Percentiles rank a stretch among this genome's conserved stretches.
These are phyloP conservation scores for Odobenus rosmarus DNA, from an alignment of 2,113 vertebrate species.

Conservation along the genomic window DNA sequence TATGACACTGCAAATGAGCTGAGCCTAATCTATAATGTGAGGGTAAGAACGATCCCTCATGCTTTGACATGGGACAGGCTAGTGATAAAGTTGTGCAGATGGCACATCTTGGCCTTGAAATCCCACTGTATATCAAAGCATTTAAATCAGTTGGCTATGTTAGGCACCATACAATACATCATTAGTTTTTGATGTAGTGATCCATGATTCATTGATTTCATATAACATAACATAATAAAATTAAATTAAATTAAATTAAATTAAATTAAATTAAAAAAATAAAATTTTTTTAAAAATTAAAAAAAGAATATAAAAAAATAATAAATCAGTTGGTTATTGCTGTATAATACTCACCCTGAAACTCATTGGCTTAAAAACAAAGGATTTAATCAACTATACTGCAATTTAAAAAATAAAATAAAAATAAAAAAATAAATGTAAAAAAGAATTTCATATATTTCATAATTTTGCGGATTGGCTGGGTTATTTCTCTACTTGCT, in stretches of 20 bases:
- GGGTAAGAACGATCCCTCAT: neutral
- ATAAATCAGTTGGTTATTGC: too few species aligned
- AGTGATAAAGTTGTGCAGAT: neutral
- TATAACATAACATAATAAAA: too few species aligned
- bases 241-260: too few species aligned
- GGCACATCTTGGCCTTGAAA: neutral
- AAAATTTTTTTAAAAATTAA: too few species aligned
- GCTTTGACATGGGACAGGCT: neutral
- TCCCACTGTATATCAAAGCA: neutral
- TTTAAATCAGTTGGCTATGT: neutral
- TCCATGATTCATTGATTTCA: too few species aligned
- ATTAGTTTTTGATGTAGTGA: too few species aligned
- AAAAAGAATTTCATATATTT: neutral
- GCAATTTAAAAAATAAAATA: neutral
- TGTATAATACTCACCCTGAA: neutral
- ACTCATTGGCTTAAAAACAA: neutral
- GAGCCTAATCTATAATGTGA: neutral
- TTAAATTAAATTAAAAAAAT: too few species aligned
- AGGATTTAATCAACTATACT: neutral
- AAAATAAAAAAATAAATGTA: neutral
- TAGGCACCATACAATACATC: too few species aligned
- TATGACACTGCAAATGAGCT: slow-evolving; percentile 13
- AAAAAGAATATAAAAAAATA: too few species aligned
- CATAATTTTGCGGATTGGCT: neutral
- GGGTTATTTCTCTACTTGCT: neutral